Percentiles rank a stretch among this genome's conserved stretches.
phyloP scores from a whole-genome alignment of 92 coral and sea anemone species.

The Siderastrea siderea region DNA sequence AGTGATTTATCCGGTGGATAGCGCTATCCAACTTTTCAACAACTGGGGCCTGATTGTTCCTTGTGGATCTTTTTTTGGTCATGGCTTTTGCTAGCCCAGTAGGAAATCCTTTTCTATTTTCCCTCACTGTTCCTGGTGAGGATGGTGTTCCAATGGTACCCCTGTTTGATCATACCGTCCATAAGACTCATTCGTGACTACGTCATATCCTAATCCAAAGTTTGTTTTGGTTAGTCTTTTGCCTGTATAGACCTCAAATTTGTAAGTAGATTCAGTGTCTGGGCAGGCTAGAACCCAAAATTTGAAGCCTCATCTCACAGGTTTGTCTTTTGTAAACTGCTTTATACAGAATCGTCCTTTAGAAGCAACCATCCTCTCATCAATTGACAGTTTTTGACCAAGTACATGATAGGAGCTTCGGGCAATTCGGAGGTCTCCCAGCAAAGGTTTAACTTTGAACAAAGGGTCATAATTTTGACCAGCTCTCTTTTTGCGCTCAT shows the following conservation, averaged over 20 bases:
- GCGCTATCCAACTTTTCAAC: too few relatives aligned
- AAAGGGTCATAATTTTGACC: conserved; percentile 52
- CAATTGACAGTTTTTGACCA: conserved; percentile 29
- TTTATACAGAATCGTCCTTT: conserved; percentile 65
- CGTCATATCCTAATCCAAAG: conserved; percentile 56
- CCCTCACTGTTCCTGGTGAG: conserved; percentile 74
- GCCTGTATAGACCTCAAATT: conserved; percentile 53
- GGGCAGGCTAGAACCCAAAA: conserved; percentile 46
- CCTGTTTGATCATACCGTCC: conserved; percentile 30
- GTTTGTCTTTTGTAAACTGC: conserved; percentile 49
- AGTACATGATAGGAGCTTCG: conserved; percentile 34
- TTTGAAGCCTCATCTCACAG: conserved; percentile 60
- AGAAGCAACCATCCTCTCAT: conserved; percentile 60
- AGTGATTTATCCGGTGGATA: too few relatives aligned
- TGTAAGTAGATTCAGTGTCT: conserved; percentile 52
- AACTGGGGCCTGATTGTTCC: conserved; percentile 23
- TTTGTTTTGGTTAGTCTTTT: conserved; percentile 39
- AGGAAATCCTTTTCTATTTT: conserved; percentile 67
- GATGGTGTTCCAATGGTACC: conserved; percentile 43
- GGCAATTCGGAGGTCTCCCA: neutral
- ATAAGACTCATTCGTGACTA: conserved; percentile 51
- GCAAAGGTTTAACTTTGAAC: conserved; percentile 29
- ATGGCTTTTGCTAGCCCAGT: conserved; percentile 5
- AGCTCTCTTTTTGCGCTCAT: conserved; percentile 48
- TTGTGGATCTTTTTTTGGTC: conserved; percentile 22